These are phyloP conservation scores for Allolobophora icterica DNA, from an alignment of 2,888 invertebrate genomes.

Conservation along the genomic window DNA sequence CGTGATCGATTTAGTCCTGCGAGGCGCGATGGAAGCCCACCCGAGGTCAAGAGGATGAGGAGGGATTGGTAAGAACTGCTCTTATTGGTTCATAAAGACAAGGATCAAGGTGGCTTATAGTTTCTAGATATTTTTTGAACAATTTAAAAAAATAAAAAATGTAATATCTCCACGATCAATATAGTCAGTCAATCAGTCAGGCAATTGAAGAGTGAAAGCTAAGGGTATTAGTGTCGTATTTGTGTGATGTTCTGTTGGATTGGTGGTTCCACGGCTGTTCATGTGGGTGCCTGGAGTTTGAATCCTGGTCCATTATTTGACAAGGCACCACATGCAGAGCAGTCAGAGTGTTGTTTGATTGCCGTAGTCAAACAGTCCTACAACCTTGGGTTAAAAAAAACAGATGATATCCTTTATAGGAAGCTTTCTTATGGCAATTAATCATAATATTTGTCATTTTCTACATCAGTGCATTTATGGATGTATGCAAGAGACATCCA, in stretches of 20 bases:
- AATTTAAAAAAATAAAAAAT: too few relatives aligned
- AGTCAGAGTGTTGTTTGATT: neutral
- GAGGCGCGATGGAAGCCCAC: conserved; percentile 61
- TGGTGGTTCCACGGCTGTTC: neutral
- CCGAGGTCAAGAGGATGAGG: conserved; percentile 63
- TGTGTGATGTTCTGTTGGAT: neutral
- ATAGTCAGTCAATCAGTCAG: neutral
- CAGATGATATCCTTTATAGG: neutral
- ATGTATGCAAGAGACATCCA: neutral
- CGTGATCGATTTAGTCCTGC: conserved; percentile 60
- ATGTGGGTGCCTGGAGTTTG: neutral
- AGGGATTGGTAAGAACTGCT: conserved; percentile 59
- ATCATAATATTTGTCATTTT: neutral
- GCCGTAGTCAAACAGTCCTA: neutral
- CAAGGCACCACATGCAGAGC: neutral
- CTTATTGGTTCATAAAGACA: neutral
- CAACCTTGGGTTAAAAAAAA: neutral
- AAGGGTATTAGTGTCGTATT: neutral
- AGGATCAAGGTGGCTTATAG: neutral
- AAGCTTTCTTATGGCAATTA: neutral
- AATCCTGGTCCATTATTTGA: neutral
- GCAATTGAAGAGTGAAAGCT: neutral
- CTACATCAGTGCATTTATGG: neutral
- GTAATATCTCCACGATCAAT: neutral
- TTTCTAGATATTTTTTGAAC: neutral